These are phyloP conservation scores for Platypus cylindrus DNA, from an alignment of 2,888 invertebrate genomes.

Conservation along the genomic window DNA sequence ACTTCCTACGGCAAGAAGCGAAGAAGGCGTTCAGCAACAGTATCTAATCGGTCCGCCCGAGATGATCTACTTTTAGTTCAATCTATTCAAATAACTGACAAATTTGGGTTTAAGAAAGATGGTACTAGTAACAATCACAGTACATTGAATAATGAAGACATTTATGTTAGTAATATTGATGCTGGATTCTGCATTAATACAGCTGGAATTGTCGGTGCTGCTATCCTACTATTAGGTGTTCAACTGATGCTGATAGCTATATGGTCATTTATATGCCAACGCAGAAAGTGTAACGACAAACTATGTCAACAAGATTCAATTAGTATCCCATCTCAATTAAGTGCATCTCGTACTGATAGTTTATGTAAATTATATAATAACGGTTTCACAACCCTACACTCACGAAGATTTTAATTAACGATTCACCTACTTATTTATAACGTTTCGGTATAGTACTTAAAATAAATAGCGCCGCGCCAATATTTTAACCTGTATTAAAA, in stretches of 20 bases:
- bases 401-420: constrained; percentile 36
- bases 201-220: constrained; percentile 72
- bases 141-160: constrained; percentile 51
- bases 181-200: constrained; percentile 57
- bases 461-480: constrained; percentile 15
- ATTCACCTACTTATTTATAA: constrained; percentile 4
- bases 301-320: constrained; percentile 51
- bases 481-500: constrained; percentile 12
- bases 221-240: constrained; percentile 71
- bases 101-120: constrained; percentile 71
- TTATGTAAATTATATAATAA: constrained; percentile 82
- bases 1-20: constrained; percentile 74
- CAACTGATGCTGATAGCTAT: constrained; percentile 79
- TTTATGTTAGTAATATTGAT: constrained; percentile 51
- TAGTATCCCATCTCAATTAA: constrained; percentile 53
- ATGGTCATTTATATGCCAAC: constrained; percentile 82
- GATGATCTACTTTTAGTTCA: constrained; percentile 82
- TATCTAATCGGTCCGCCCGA: constrained; percentile 41
- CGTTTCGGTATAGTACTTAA: too few relatives aligned
- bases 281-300: constrained; percentile 43
- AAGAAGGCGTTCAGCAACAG: constrained; percentile 45
- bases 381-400: constrained; percentile 71
- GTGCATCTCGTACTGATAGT: constrained; percentile 50
- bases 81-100: constrained; percentile 85
- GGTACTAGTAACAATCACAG: constrained; percentile 40